Evolutionary conservation across 30 jellyfish, hydroid and myxozoan species (phyloP).

Genomic region (Morbakka virulenta): DNA sequence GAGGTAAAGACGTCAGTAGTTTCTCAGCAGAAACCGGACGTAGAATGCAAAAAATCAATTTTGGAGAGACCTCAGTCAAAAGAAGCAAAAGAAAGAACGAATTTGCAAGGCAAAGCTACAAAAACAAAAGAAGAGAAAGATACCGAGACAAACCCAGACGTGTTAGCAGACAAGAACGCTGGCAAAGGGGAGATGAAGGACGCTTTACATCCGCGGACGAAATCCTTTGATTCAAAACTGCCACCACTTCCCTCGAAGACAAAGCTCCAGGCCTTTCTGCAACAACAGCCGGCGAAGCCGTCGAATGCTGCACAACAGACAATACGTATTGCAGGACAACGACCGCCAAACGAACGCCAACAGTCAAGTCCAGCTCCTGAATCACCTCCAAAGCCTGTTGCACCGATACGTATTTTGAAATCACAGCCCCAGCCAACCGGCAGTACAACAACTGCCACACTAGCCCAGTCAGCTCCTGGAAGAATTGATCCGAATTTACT

Average conservation of each 20-base stretch:
- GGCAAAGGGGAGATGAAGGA: too few species aligned
- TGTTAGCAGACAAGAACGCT: too few species aligned
- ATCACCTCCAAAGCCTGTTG: conserved; percentile 58
- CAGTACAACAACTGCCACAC: conserved; percentile 36
- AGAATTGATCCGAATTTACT: conserved; percentile 52
- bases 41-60: background rate
- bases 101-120: background rate
- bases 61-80: conserved; percentile 17
- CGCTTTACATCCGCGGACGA: too few species aligned
- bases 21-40: conserved; percentile 7
- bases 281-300: conserved; percentile 59
- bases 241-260: too few species aligned
- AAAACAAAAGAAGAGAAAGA: conserved; percentile 26
- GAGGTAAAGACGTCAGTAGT: too few species aligned
- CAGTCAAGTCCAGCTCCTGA: conserved; percentile 2
- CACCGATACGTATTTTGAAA: conserved; percentile 61
- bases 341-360: conserved; percentile 4
- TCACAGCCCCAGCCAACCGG: conserved; percentile 63
- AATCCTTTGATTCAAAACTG: too few species aligned
- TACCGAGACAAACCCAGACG: conserved; percentile 63
- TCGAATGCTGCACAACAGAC: too few species aligned
- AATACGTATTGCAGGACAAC: too few species aligned
- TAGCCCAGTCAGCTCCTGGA: conserved; percentile 68
- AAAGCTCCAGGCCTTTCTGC: too few species aligned
- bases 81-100: conserved; percentile 14